Base-by-base conservation (phyloP, 2,888 invertebrate genomes). In the Neocrepidodera transversa region DNA sequence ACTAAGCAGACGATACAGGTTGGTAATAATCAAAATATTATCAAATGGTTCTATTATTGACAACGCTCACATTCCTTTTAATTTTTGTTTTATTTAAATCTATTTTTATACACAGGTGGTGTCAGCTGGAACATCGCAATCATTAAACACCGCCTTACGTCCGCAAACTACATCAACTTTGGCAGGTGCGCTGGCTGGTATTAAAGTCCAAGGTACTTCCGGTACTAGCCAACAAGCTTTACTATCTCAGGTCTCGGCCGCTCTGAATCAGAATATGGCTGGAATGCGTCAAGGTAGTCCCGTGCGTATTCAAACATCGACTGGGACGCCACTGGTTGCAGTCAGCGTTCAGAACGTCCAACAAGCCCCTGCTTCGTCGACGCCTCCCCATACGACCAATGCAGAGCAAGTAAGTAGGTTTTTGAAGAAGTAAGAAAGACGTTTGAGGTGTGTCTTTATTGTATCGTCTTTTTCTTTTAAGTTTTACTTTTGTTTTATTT, bases 1-100 rank as follows among this genome's bases (percentile, higher is more conserved):
- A 80, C 78, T 70, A 88, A 85, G 77, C 88, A 80, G 79, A 84
- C 85, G 0, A 85, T 86, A 68, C 86, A 86, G 79, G 85, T 85
- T 42, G 61, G 62, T 63, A 40, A 35, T 20, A 6, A 35, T 10
- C n/a, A n/a, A n/a, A n/a, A n/a, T n/a, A n/a, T n/a, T n/a, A n/a
- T n/a, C n/a, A n/a, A n/a, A n/a, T n/a, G n/a, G n/a, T n/a, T n/a
- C n/a, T n/a, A n/a, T n/a, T n/a, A n/a, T n/a, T n/a, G n/a, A n/a
- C n/a, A n/a, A n/a, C n/a, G n/a, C n/a, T n/a, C n/a, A n/a, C n/a
- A n/a, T n/a, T n/a, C n/a, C n/a, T n/a, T n/a, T n/a, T n/a, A n/a
- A n/a, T n/a, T n/a, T n/a, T n/a, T n/a, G n/a, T n/a, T n/a, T n/a
- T n/a, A n/a, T n/a, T n/a, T n/a, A n/a, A n/a, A n/a, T n/a, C n/a